Evolutionary conservation across 2,888 invertebrate genomes (phyloP).

Genomic region (Perizoma flavofasciatum): DNA sequence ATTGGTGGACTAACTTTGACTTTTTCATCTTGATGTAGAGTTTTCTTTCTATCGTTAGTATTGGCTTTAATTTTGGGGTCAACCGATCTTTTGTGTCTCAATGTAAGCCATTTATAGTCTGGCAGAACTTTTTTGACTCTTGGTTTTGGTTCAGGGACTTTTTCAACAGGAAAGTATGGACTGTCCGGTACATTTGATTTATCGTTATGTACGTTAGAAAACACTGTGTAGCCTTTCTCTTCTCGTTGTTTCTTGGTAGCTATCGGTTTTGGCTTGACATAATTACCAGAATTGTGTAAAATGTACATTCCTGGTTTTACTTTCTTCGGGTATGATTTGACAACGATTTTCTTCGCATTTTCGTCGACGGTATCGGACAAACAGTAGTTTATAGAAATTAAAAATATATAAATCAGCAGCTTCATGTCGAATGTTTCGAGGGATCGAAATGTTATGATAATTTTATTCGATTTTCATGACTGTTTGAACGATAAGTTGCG

Average conservation of each 20-base stretch:
- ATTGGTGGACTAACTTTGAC: not conserved
- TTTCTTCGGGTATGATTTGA: constrained; percentile 49
- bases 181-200: constrained; percentile 48
- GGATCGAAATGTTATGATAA: constrained; percentile 36
- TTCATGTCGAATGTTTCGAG: constrained; percentile 28
- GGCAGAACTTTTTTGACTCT: constrained; percentile 59
- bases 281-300: constrained; percentile 53
- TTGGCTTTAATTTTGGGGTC: constrained; percentile 7
- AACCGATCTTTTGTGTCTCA: constrained; percentile 48
- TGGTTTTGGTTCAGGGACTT: constrained; percentile 40
- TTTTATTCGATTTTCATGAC: constrained; percentile 44
- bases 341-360: constrained; percentile 21
- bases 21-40: not conserved
- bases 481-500: constrained; percentile 43
- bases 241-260: constrained; percentile 2
- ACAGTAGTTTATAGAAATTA: constrained; percentile 29
- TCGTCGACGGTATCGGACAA: constrained; percentile 22
- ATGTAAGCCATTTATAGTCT: constrained; percentile 38
- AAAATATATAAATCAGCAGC: constrained; percentile 26
- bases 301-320: constrained; percentile 44
- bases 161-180: constrained; percentile 50
- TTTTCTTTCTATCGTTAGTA: constrained; percentile 2
- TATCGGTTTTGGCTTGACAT: constrained; percentile 33
- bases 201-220: constrained; percentile 34
- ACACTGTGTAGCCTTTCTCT: constrained; percentile 53